phyloP scores from a whole-genome alignment of 2,797 vertebrate species.

The Varecia variegata region DNA sequence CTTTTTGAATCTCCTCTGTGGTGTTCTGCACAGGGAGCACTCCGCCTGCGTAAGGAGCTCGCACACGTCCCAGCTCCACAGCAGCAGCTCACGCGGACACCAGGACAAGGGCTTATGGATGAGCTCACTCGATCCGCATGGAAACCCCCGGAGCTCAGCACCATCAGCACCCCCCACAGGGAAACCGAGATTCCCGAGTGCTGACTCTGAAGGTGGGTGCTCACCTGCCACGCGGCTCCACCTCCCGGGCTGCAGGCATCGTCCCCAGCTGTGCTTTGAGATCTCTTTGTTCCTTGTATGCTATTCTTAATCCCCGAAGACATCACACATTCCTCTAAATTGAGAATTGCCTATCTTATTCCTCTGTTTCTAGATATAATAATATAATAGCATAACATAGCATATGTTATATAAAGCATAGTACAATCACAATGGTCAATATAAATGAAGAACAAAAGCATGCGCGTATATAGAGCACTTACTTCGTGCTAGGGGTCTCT shows the following conservation, averaged over 20 bases:
- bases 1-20: neutral
- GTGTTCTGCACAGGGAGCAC: neutral
- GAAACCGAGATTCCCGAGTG: neutral
- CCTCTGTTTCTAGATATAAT: too few species aligned
- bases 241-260: too few species aligned
- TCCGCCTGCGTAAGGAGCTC: neutral
- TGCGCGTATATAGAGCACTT: neutral
- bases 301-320: neutral
- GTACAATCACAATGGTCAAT: neutral
- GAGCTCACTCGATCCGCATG: neutral
- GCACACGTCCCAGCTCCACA: neutral
- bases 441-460: neutral
- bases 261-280: neutral
- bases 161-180: neutral
- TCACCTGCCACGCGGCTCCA: accelerated
- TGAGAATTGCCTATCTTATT: neutral
- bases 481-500: accelerated
- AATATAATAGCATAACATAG: neutral
- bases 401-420: too few species aligned
- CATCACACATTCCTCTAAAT: neutral
- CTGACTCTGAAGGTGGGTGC: neutral
- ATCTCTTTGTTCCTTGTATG: neutral
- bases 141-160: neutral
- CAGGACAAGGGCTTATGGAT: neutral
- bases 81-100: neutral